Percentiles rank a stretch among this genome's conserved stretches.
These are phyloP conservation scores for Ibidorhyncha struthersii DNA, from an alignment of 2,113 vertebrate species.

Conservation along the genomic window DNA sequence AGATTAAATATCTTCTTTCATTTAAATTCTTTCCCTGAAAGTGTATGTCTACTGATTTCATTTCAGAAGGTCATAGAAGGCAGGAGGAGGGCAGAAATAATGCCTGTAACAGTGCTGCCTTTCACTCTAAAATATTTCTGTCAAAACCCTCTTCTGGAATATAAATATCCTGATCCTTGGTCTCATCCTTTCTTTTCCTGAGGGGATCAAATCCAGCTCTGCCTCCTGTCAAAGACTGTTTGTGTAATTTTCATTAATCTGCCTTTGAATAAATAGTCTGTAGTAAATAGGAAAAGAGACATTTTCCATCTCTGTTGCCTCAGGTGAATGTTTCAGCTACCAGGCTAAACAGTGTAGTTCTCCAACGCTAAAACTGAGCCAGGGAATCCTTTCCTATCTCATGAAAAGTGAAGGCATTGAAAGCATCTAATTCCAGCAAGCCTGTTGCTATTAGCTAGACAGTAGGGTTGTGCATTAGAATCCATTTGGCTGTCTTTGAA, in stretches of 20 bases:
- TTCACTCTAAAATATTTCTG: background rate
- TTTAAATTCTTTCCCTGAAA: background rate
- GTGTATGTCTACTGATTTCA: background rate
- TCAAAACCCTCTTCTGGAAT: background rate
- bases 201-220: background rate
- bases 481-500: background rate
- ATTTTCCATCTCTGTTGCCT: background rate
- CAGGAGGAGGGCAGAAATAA: background rate
- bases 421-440: background rate
- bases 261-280: background rate
- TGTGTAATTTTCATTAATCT: background rate
- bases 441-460: background rate
- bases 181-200: background rate
- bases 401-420: background rate
- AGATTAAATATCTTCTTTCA: background rate
- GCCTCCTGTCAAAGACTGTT: background rate
- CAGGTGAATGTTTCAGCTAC: background rate
- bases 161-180: background rate
- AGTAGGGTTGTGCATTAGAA: accelerated
- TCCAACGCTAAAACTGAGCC: background rate
- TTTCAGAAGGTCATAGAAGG: background rate
- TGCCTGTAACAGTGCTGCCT: background rate
- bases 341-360: background rate
- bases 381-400: background rate
- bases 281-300: background rate